Conservation (phyloP, 2,888 invertebrate species). For the Stomorhina lunata region DNA sequence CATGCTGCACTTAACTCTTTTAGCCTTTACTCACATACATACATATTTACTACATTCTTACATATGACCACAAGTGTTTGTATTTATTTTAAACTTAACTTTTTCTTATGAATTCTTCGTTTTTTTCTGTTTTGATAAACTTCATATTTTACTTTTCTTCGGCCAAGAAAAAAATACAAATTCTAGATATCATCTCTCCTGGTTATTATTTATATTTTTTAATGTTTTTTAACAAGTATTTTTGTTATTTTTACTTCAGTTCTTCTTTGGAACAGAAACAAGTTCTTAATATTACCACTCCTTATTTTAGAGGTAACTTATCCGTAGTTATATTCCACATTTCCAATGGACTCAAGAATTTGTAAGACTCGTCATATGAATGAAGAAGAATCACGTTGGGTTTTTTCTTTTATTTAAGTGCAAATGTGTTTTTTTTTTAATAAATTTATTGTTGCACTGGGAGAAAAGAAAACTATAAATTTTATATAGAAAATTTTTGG, state of each 20-base stretch:
- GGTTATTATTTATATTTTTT: slow-evolving; percentile 59
- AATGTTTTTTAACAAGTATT: slow-evolving; percentile 57
- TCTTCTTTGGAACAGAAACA: slow-evolving; percentile 14
- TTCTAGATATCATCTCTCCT: slow-evolving; percentile 62
- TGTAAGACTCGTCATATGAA: background rate
- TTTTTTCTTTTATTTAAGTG: slow-evolving; percentile 8
- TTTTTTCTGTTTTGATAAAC: slow-evolving; percentile 18
- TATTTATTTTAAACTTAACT: background rate
- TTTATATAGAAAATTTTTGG: no score
- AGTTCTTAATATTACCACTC: slow-evolving; percentile 53
- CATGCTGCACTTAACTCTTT: slow-evolving; percentile 37
- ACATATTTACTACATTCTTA: background rate
- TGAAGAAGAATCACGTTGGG: no score
- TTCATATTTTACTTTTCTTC: slow-evolving; percentile 33
- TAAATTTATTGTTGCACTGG: slow-evolving; percentile 15
- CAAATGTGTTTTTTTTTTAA: background rate
- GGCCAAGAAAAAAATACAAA: slow-evolving; percentile 7
- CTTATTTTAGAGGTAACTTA: slow-evolving; percentile 13
- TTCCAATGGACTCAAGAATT: background rate
- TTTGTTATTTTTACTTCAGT: background rate
- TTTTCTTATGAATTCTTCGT: slow-evolving; percentile 37
- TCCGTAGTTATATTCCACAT: background rate
- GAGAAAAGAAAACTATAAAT: no score
- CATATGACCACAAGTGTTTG: background rate
- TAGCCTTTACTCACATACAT: background rate